A percentile compares a stretch with the other conserved stretches of the same genome.
phyloP scores from a whole-genome alignment of 2,888 invertebrate genomes.

The Dromius quadrimaculatus region DNA sequence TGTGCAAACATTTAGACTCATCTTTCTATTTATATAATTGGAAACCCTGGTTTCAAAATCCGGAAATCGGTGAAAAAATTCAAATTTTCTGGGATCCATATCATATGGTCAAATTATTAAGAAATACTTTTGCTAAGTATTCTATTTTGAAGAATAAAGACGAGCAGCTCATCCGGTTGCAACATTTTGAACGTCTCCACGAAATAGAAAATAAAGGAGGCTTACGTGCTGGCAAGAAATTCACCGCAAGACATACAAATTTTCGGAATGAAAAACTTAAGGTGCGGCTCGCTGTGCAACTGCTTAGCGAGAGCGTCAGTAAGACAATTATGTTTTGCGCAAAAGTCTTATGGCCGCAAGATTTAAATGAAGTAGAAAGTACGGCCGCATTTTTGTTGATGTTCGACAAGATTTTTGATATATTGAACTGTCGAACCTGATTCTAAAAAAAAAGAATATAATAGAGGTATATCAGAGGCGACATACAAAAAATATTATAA shows the following conservation, averaged over 20 bases:
- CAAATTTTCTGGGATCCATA: conserved; percentile 54
- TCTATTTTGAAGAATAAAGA: conserved; percentile 40
- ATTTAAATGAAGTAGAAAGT: conserved; percentile 38
- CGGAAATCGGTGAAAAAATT: conserved; percentile 23
- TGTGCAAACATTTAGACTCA: not conserved
- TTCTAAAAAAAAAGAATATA: conserved; percentile 12
- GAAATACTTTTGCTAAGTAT: conserved; percentile 58
- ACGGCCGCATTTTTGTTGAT: conserved; percentile 43
- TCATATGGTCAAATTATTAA: conserved; percentile 58
- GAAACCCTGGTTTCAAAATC: conserved; percentile 9
- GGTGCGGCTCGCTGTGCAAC: conserved; percentile 52
- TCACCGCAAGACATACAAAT: conserved; percentile 44
- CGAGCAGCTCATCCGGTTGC: conserved; percentile 45
- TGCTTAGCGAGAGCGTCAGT: conserved; percentile 53
- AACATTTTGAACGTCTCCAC: conserved; percentile 40
- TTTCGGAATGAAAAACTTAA: conserved; percentile 54
- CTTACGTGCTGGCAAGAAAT: conserved; percentile 52
- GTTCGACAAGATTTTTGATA: conserved; percentile 47
- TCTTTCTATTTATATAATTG: too few species aligned
- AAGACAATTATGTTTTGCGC: conserved; percentile 49
- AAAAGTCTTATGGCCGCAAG: conserved; percentile 12
- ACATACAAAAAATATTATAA: not conserved
- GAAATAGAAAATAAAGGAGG: conserved; percentile 53
- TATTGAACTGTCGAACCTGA: conserved; percentile 28
- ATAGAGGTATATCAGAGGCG: too few species aligned